Conservation (phyloP, 2,888 invertebrate genomes). For the Drosophila yooni region DNA sequence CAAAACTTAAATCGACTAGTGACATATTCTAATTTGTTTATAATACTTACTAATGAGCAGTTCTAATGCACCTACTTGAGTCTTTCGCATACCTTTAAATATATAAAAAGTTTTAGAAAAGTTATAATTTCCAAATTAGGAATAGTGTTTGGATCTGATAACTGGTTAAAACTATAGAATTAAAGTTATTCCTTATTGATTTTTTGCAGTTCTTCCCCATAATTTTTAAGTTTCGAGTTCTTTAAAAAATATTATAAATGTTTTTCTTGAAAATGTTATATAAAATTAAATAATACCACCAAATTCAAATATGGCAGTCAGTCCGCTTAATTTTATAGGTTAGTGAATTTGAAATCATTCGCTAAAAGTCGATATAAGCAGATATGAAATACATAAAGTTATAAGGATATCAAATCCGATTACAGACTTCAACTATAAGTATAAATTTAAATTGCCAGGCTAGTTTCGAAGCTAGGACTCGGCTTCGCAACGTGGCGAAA, state of each 20-base stretch:
- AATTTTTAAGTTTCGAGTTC: neutral
- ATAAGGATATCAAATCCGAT: slow-evolving; percentile 16
- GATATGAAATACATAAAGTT: neutral
- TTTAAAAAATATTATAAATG: neutral
- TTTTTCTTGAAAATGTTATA: neutral
- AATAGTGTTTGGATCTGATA: neutral
- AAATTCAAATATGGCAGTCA: neutral
- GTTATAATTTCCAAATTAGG: neutral
- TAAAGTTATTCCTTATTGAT: neutral
- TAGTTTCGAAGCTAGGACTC: neutral
- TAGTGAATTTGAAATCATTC: neutral
- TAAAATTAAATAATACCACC: neutral
- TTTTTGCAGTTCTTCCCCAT: neutral
- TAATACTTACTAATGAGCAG: neutral
- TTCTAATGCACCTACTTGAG: neutral
- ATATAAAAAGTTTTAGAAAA: neutral
- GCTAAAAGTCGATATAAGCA: neutral
- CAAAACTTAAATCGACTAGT: neutral
- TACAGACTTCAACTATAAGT: slow-evolving; percentile 13
- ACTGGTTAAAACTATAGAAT: neutral
- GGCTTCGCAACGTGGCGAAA: slow-evolving; percentile 36
- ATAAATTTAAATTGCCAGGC: slow-evolving; percentile 15
- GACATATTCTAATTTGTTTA: neutral
- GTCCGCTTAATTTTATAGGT: neutral
- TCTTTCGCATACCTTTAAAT: neutral